These are phyloP conservation scores for Drosophila repletoides DNA, from an alignment of 1,140 invertebrate species.

Conservation along the genomic window DNA sequence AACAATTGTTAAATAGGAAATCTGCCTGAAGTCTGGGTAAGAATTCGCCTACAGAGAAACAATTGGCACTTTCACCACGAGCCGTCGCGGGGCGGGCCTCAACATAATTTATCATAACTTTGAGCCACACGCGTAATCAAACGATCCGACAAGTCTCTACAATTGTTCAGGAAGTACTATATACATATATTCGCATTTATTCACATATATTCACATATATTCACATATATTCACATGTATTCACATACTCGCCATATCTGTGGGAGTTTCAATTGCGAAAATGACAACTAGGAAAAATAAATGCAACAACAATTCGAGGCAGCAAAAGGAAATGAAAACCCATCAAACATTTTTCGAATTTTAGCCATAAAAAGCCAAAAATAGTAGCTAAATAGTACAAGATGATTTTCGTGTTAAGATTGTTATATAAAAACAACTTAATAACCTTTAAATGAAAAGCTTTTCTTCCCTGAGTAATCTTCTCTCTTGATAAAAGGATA, in stretches of 20 bases:
- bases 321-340: background rate
- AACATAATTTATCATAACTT: constrained; percentile 76
- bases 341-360: too few species aligned
- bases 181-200: background rate
- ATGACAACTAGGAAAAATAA: constrained; percentile 77
- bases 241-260: too few species aligned
- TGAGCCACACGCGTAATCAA: constrained; percentile 41
- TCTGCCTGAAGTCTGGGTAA: constrained; percentile 48
- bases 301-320: constrained; percentile 21
- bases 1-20: constrained; percentile 62
- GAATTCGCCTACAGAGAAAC: constrained; percentile 61
- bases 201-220: constrained; percentile 13
- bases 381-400: too few species aligned
- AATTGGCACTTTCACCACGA: constrained; percentile 64
- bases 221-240: constrained; percentile 6
- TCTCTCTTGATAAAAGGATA: too few species aligned
- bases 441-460: too few species aligned
- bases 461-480: too few species aligned
- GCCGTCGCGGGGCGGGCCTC: background rate
- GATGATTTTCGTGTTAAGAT: too few species aligned
- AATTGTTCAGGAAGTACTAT: constrained; percentile 45
- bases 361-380: too few species aligned
- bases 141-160: constrained; percentile 4
- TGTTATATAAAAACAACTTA: too few species aligned
- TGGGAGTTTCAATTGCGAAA: constrained; percentile 54